Evolutionary conservation across 2,888 invertebrate genomes (phyloP).

Genomic region (Nomada fucata): DNA sequence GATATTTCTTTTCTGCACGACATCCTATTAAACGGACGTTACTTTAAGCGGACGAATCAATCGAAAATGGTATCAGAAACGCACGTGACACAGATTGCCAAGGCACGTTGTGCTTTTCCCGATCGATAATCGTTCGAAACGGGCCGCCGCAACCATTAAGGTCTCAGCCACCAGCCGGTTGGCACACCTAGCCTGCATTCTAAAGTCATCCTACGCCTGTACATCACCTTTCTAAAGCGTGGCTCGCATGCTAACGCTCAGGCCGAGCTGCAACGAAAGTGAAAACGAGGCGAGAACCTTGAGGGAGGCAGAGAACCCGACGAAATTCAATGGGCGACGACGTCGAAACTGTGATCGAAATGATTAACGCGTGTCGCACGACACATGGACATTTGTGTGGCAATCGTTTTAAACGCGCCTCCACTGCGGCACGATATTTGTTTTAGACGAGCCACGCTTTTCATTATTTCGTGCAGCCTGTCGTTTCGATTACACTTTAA

Average conservation of each 20-base stretch:
- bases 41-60: no score
- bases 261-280: slow-evolving; percentile 18
- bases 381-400: background rate
- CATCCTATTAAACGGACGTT: no score
- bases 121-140: slow-evolving; percentile 22
- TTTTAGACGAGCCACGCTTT: background rate
- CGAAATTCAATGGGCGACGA: slow-evolving; percentile 36
- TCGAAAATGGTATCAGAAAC: background rate
- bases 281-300: slow-evolving; percentile 37
- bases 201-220: slow-evolving; percentile 43
- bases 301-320: slow-evolving; percentile 3
- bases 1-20: no score
- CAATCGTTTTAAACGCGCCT: slow-evolving; percentile 26
- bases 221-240: slow-evolving; percentile 62
- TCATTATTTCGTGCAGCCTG: background rate
- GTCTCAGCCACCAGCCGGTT: slow-evolving; percentile 5
- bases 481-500: no score
- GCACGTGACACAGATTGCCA: background rate
- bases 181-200: slow-evolving; percentile 37
- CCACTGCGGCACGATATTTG: slow-evolving; percentile 22
- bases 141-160: slow-evolving; percentile 2
- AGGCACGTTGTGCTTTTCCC: background rate
- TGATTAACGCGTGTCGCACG: slow-evolving; percentile 48
- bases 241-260: slow-evolving; percentile 36
- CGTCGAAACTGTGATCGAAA: slow-evolving; percentile 28